These are phyloP conservation scores for Aleiodes leptofemur DNA, from an alignment of 2,888 invertebrate genomes.

Conservation along the genomic window DNA sequence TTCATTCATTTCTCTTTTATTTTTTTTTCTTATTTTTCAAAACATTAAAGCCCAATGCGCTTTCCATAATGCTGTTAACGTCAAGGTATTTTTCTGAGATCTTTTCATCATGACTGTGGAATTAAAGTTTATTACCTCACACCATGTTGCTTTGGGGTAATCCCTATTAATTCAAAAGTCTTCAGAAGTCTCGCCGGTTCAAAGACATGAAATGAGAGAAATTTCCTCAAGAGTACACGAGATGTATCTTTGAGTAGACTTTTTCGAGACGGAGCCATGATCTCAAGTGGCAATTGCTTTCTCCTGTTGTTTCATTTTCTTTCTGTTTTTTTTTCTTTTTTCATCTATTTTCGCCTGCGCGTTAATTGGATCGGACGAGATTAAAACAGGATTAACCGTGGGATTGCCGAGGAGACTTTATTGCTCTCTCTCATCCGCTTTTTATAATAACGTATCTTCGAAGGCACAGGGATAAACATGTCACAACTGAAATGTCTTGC, in stretches of 20 bases:
- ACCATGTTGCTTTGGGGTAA: slow-evolving; percentile 13
- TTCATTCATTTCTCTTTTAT: not conserved
- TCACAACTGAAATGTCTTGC: not conserved
- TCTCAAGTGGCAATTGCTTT: slow-evolving; percentile 28
- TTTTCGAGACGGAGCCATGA: not conserved
- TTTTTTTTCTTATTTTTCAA: not conserved
- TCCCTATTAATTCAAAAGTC: slow-evolving; percentile 21
- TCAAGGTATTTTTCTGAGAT: not conserved
- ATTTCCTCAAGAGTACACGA: slow-evolving; percentile 3
- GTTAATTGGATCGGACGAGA: slow-evolving; percentile 31
- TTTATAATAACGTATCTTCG: slow-evolving; percentile 5
- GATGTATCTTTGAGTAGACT: slow-evolving; percentile 5
- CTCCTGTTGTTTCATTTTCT: not conserved
- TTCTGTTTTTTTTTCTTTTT: slow-evolving; percentile 8
- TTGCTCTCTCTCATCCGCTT: slow-evolving; percentile 5
- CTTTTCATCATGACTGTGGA: not conserved
- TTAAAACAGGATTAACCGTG: slow-evolving; percentile 34
- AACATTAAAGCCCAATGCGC: slow-evolving; percentile 17
- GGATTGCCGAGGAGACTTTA: slow-evolving; percentile 19
- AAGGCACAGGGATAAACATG: not conserved
- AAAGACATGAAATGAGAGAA: not conserved
- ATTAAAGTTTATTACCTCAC: slow-evolving; percentile 30
- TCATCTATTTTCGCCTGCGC: slow-evolving; percentile 6
- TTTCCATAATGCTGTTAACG: not conserved
- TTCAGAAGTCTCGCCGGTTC: not conserved